Conservation (phyloP, 2,797 vertebrate genomes). For the Ispidina lecontei region DNA sequence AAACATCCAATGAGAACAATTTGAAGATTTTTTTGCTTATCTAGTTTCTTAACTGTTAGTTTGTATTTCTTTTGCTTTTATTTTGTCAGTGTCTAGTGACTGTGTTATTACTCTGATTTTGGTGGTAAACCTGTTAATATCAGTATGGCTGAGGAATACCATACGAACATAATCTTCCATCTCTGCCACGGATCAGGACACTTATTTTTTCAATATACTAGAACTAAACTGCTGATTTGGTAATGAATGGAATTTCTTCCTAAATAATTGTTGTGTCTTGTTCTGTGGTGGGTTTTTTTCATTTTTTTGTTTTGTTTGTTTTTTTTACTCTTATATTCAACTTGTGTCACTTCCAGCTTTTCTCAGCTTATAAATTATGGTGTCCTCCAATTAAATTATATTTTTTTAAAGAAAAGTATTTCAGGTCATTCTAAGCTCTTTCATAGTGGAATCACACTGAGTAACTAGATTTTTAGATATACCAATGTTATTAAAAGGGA, state of each 20-base stretch:
- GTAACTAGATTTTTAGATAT: neutral
- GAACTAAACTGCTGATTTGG: neutral
- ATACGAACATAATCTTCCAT: neutral
- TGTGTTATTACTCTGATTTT: neutral
- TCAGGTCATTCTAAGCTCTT: neutral
- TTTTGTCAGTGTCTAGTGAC: neutral
- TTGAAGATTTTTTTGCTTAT: neutral
- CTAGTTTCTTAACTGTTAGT: neutral
- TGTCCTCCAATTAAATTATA: neutral
- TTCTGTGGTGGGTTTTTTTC: neutral
- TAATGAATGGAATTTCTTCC: neutral
- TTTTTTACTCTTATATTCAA: neutral
- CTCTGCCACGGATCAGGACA: neutral
- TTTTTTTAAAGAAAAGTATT: neutral
- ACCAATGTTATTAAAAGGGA: neutral
- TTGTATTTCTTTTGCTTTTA: neutral
- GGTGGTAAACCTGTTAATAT: neutral
- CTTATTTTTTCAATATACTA: neutral
- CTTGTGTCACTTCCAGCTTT: neutral
- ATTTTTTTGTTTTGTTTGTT: too few relatives aligned
- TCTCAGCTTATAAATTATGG: neutral
- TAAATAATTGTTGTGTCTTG: neutral
- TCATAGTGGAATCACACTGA: neutral
- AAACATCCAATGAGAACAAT: neutral
- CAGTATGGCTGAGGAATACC: neutral